Conservation (phyloP, 1,140 invertebrate genomes). For the Diachasma alloeum region DNA sequence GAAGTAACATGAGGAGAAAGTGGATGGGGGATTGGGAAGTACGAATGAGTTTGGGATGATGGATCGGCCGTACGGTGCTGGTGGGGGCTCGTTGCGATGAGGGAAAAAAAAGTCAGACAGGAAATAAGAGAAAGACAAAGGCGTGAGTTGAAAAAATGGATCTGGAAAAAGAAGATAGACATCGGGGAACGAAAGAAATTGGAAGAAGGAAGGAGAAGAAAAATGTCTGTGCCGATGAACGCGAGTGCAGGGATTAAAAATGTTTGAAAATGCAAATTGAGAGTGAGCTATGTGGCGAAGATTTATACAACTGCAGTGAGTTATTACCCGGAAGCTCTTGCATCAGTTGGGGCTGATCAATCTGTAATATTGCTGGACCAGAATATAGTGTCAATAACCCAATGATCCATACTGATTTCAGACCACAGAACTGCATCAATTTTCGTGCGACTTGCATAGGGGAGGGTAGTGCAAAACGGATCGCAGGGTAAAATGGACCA, state of each 20-base stretch:
- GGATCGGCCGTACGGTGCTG: slow-evolving; percentile 12
- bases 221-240: neutral
- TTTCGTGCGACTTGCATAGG: too few relatives aligned
- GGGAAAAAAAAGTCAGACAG: neutral
- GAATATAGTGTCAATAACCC: too few relatives aligned
- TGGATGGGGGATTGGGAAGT: neutral
- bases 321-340: neutral
- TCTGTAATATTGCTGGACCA: neutral
- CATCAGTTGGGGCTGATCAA: neutral
- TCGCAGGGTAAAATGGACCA: too few relatives aligned
- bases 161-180: neutral
- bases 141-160: neutral
- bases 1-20: neutral
- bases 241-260: slow-evolving; percentile 21
- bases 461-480: too few relatives aligned
- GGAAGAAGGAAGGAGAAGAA: neutral
- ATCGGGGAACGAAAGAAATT: neutral
- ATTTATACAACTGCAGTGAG: slow-evolving; percentile 19
- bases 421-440: too few relatives aligned
- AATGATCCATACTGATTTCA: too few relatives aligned
- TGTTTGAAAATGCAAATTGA: slow-evolving; percentile 33
- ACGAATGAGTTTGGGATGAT: slow-evolving; percentile 25
- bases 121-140: neutral
- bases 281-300: neutral
- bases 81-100: neutral